Percentiles rank a stretch among this genome's conserved stretches.
These are phyloP conservation scores for Danaus plexippus DNA, from an alignment of 1,140 invertebrate species.

Conservation along the genomic window DNA sequence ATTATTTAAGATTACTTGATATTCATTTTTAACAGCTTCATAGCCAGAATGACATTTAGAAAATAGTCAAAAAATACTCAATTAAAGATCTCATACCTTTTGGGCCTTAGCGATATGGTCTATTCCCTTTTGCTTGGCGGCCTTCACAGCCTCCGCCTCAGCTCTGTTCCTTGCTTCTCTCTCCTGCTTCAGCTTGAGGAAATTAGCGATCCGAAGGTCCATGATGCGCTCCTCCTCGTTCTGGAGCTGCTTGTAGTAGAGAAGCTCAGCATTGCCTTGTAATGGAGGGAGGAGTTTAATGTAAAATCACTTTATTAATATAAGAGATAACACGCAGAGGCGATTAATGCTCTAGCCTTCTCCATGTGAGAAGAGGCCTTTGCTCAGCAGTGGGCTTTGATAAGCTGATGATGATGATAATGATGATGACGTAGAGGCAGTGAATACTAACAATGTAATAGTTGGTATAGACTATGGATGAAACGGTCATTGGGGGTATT, in stretches of 20 bases:
- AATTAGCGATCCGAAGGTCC: conserved; percentile 56
- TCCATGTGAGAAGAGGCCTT: too few species aligned
- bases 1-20: too few species aligned
- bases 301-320: too few species aligned
- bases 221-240: conserved; percentile 63
- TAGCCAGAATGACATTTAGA: neutral
- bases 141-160: conserved; percentile 54
- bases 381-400: too few species aligned
- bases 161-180: conserved; percentile 48
- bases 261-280: conserved; percentile 59
- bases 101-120: conserved; percentile 64
- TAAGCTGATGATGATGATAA: too few species aligned
- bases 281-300: neutral
- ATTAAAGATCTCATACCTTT: conserved; percentile 37
- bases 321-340: too few species aligned
- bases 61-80: neutral
- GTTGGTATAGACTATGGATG: neutral
- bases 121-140: conserved; percentile 65
- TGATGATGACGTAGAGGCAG: too few species aligned
- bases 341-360: too few species aligned
- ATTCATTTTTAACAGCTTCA: too few species aligned
- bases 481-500: neutral
- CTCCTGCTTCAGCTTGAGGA: conserved; percentile 54
- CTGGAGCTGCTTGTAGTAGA: conserved; percentile 62
- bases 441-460: too few species aligned